phyloP scores from a whole-genome alignment of 2,113 vertebrate genomes.

The Centropristis striata region DNA sequence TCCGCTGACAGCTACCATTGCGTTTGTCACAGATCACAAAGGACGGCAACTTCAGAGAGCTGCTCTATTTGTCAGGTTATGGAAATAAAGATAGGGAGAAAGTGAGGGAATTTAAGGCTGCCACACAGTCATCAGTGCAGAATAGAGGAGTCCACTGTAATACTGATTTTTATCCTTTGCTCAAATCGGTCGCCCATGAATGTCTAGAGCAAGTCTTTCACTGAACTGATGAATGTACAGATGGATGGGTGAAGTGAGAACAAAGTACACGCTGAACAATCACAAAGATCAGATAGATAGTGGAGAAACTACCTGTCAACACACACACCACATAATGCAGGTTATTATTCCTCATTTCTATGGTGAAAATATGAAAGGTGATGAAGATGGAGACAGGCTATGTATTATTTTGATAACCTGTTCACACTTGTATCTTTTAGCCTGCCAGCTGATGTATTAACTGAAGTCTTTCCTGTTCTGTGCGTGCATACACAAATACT shows the following conservation, averaged over 20 bases:
- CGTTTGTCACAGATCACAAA: conserved; percentile 71
- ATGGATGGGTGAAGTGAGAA: background rate
- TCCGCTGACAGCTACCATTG: conserved; percentile 48
- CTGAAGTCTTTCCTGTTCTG: background rate
- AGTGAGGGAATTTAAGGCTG: conserved; percentile 51
- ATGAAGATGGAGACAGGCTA: background rate
- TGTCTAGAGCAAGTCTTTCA: conserved; percentile 5
- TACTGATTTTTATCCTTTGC: conserved; percentile 37
- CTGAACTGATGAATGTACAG: conserved; percentile 15
- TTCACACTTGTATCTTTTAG: background rate
- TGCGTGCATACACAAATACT: background rate
- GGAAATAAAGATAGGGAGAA: conserved; percentile 53
- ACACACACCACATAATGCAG: background rate
- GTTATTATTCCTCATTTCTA: background rate
- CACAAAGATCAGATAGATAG: conserved; percentile 3
- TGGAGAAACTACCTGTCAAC: background rate
- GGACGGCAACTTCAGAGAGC: conserved; percentile 59
- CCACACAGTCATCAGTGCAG: conserved; percentile 19
- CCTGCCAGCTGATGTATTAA: background rate
- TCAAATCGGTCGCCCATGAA: conserved; percentile 26
- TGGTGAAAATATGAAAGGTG: background rate
- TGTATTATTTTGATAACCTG: background rate
- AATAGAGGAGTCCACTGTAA: conserved; percentile 38
- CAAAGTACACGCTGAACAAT: conserved; percentile 5
- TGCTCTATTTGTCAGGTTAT: conserved; percentile 59